Base-by-base conservation (phyloP, 2,888 invertebrate genomes). In the Dryomyza anilis region DNA sequence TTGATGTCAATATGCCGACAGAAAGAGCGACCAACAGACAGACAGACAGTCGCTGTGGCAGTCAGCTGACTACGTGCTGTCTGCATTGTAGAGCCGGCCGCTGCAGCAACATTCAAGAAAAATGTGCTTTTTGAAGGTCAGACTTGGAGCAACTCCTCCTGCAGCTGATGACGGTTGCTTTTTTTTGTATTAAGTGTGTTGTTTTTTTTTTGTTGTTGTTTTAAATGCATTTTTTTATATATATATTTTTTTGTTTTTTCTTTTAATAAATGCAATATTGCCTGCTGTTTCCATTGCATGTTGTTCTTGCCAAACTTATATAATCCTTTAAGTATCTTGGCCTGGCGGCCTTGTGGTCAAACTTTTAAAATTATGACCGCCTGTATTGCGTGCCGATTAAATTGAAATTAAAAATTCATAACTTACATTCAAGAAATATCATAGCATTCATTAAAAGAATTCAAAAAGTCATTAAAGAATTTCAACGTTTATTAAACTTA, bases 21-120 rank as follows among this genome's bases (percentile, higher is more conserved):
- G 27, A 30, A 14, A 30, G n/a, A 16, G 8, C 8, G 27, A 19
- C 16, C n/a, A n/a, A n/a, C n/a, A n/a, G n/a, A n/a, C n/a, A n/a
- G n/a, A n/a, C n/a, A n/a, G n/a, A n/a, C n/a, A n/a, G n/a, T n/a
- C n/a, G n/a, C n/a, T n/a, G n/a, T n/a, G n/a, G n/a, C n/a, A n/a
- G n/a, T n/a, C n/a, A n/a, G 14, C 19, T 43, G 57, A 43, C 57
- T 57, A n/a, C 57, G 43, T 16, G 43, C 25, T 56, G 57, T 57
- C 57, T 57, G 43, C 57, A 43, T 10, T 19, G n/a, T 16, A 19
- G 33, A n/a, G 23, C 48, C 50, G 10, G 25, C 27, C 14, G 4
- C n/a, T 16, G 43, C 16, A 43, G 43, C 43, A 43, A 43, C 19
- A 16, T 16, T 16, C 16, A 16, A 6, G 16, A 4, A 43, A 43